These are phyloP conservation scores for Agelastica alni DNA, from an alignment of 2,888 invertebrate species.

Conservation along the genomic window DNA sequence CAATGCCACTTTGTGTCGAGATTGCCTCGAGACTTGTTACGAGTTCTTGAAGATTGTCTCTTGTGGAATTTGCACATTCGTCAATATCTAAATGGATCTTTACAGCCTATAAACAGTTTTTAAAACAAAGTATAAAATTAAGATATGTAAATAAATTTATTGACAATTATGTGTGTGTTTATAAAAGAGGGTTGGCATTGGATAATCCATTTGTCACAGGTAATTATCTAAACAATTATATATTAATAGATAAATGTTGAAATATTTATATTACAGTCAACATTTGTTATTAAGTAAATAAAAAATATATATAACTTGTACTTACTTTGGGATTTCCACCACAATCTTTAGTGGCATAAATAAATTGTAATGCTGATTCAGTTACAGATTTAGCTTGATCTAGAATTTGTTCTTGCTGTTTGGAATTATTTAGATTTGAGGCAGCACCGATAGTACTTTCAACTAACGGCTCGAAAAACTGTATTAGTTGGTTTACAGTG, in stretches of 20 bases:
- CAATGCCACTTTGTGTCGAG: constrained; percentile 86
- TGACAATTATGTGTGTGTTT: no score
- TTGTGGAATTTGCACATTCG: constrained; percentile 75
- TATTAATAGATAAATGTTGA: no score
- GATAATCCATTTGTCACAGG: no score
- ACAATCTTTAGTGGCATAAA: constrained; percentile 83
- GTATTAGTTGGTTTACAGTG: constrained; percentile 74
- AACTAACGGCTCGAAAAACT: constrained; percentile 86
- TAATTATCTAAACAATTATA: no score
- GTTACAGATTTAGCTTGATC: constrained; percentile 94
- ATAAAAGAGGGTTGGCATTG: no score
- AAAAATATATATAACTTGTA: no score
- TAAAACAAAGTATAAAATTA: not conserved
- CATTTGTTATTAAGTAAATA: no score
- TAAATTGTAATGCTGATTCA: constrained; percentile 86
- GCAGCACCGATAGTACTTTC: constrained; percentile 84
- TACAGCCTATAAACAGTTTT: constrained; percentile 63
- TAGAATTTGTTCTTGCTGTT: constrained; percentile 82
- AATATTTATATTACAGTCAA: no score
- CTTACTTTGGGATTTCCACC: constrained; percentile 89
- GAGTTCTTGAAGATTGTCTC: constrained; percentile 82
- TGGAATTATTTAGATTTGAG: constrained; percentile 85
- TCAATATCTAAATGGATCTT: constrained; percentile 83
- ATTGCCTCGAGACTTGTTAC: constrained; percentile 78
- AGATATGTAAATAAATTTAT: not conserved